These are phyloP conservation scores for Catharus minimus DNA, from an alignment of 2,113 vertebrate genomes.

Conservation along the genomic window DNA sequence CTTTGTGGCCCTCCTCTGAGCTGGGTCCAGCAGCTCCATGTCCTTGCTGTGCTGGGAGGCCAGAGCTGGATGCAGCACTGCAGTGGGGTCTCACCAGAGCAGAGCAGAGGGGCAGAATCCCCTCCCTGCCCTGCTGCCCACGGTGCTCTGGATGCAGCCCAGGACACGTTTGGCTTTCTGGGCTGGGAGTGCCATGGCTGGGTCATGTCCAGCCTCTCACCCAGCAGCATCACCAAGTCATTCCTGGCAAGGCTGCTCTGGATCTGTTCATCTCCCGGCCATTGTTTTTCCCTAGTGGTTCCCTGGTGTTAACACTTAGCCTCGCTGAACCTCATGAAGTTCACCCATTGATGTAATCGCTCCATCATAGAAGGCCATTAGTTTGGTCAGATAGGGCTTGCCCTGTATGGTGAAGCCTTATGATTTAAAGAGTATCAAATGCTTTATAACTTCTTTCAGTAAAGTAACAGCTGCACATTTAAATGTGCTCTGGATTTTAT, in stretches of 20 bases:
- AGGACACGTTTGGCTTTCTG: not conserved
- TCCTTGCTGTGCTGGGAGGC: not conserved
- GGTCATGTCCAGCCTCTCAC: not conserved
- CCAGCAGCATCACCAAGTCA: rapidly evolving
- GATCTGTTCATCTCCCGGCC: not conserved
- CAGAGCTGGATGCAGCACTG: not conserved
- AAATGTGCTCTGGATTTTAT: not conserved
- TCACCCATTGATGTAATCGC: not conserved
- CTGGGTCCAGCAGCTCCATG: rapidly evolving
- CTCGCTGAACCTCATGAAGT: not conserved
- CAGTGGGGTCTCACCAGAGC: too few relatives aligned
- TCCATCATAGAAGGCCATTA: not conserved
- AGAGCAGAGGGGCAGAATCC: too few relatives aligned
- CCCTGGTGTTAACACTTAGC: not conserved
- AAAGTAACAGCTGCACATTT: not conserved
- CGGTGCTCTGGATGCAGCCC: not conserved
- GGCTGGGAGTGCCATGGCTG: not conserved
- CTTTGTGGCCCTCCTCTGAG: not conserved
- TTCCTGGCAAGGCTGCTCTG: rapidly evolving
- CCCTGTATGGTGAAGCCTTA: not conserved
- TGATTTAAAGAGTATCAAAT: not conserved
- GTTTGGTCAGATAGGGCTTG: not conserved
- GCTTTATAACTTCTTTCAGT: not conserved
- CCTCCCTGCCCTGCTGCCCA: too few relatives aligned
- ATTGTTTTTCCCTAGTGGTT: not conserved